phyloP scores from a whole-genome alignment of 2,797 vertebrate genomes.

The Leucoraja ocellata region DNA sequence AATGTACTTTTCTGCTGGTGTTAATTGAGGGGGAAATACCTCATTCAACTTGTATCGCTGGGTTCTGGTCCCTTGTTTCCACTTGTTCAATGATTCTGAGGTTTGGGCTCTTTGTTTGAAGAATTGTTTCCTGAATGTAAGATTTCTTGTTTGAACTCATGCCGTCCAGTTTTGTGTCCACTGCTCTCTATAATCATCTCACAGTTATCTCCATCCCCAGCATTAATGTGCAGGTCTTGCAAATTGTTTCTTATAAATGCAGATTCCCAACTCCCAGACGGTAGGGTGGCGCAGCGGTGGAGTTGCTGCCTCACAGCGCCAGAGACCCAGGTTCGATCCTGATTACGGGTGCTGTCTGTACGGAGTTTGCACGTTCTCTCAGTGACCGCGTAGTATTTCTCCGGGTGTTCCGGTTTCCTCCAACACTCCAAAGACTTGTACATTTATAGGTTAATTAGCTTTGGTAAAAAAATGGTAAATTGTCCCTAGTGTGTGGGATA shows the following conservation, averaged over 20 bases:
- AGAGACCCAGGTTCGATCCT: too few relatives aligned
- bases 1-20: background rate
- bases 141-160: background rate
- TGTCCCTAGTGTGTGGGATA: too few relatives aligned
- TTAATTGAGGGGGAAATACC: background rate
- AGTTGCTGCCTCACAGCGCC: too few relatives aligned
- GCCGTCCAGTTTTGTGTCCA: background rate
- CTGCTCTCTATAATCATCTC: background rate
- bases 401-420: too few relatives aligned
- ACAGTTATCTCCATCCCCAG: background rate
- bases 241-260: background rate
- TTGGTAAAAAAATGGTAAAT: too few relatives aligned
- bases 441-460: too few relatives aligned
- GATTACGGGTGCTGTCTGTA: too few relatives aligned
- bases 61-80: background rate
- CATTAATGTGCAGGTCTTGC: background rate
- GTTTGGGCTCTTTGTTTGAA: background rate
- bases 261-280: background rate
- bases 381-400: too few relatives aligned
- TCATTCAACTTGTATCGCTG: background rate
- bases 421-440: too few relatives aligned
- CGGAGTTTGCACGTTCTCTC: too few relatives aligned
- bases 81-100: too few relatives aligned
- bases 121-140: background rate
- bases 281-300: too few relatives aligned